Evolutionary conservation across 2,888 invertebrate genomes (phyloP).

Genomic region (Erebia ligea): DNA sequence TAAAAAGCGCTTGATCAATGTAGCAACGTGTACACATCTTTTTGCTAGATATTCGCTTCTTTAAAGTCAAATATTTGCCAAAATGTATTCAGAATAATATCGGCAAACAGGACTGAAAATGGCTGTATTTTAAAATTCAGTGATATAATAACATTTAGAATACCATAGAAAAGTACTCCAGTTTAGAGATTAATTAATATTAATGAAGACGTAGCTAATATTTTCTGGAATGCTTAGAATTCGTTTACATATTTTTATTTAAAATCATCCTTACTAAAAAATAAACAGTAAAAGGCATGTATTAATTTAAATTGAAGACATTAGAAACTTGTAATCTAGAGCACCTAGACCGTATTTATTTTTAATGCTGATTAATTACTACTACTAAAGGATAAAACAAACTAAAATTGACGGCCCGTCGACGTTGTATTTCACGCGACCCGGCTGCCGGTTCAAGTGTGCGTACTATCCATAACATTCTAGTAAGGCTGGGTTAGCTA

Average conservation of each 20-base stretch:
- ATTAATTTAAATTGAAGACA: neutral
- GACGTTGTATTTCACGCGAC: neutral
- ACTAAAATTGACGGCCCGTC: neutral
- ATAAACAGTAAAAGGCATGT: neutral
- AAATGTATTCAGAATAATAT: conserved; percentile 49
- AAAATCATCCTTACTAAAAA: neutral
- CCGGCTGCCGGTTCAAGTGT: neutral
- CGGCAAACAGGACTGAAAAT: conserved; percentile 65
- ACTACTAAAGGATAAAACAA: neutral
- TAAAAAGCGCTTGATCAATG: neutral
- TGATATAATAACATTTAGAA: conserved; percentile 35
- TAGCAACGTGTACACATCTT: conserved; percentile 15
- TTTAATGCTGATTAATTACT: neutral
- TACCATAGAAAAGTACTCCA: conserved; percentile 27
- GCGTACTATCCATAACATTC: neutral
- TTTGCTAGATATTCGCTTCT: conserved; percentile 31
- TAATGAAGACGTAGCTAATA: conserved; percentile 21
- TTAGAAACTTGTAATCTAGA: neutral
- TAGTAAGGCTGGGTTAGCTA: conserved; percentile 10
- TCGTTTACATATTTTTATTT: neutral
- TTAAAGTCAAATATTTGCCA: conserved; percentile 35
- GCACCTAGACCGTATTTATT: neutral
- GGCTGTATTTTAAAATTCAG: conserved; percentile 55
- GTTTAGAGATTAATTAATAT: conserved; percentile 21
- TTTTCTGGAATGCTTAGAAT: neutral